Percentiles rank a stretch among this genome's conserved stretches.
These are phyloP conservation scores for Melitaea cinxia DNA, from an alignment of 1,140 invertebrate genomes.

Conservation along the genomic window DNA sequence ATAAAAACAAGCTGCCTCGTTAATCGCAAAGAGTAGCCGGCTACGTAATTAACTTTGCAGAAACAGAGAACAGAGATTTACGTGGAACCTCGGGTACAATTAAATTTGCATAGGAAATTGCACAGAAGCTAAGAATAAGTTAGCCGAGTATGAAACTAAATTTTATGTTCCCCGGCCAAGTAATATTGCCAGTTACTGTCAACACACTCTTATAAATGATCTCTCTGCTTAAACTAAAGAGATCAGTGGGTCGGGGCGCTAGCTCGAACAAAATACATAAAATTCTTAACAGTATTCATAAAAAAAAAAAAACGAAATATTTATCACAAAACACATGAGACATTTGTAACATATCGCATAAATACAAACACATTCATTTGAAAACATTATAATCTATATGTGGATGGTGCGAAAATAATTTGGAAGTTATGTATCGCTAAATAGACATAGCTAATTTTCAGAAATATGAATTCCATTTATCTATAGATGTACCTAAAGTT, in stretches of 20 bases:
- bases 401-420: too few relatives aligned
- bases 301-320: too few relatives aligned
- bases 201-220: conserved; percentile 37
- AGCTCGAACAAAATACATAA: too few relatives aligned
- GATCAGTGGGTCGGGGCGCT: not conserved
- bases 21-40: conserved; percentile 70
- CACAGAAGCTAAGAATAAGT: conserved; percentile 76
- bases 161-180: conserved; percentile 53
- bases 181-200: conserved; percentile 37
- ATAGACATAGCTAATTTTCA: too few relatives aligned
- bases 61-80: conserved; percentile 73
- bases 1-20: conserved; percentile 69
- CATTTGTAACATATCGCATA: too few relatives aligned
- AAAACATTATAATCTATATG: too few relatives aligned
- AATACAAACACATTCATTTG: too few relatives aligned
- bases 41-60: conserved; percentile 78
- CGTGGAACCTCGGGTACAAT: conserved; percentile 75
- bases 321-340: too few relatives aligned
- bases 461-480: too few relatives aligned
- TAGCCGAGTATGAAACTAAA: conserved; percentile 64
- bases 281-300: too few relatives aligned
- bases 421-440: too few relatives aligned
- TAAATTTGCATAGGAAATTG: conserved; percentile 82
- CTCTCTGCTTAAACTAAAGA: conserved; percentile 25
- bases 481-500: too few relatives aligned